Evolutionary conservation across 2,797 vertebrate genomes (phyloP), one percentile per base, ranked within the genome.

Genomic region (Benthosema pterotum): DNA sequence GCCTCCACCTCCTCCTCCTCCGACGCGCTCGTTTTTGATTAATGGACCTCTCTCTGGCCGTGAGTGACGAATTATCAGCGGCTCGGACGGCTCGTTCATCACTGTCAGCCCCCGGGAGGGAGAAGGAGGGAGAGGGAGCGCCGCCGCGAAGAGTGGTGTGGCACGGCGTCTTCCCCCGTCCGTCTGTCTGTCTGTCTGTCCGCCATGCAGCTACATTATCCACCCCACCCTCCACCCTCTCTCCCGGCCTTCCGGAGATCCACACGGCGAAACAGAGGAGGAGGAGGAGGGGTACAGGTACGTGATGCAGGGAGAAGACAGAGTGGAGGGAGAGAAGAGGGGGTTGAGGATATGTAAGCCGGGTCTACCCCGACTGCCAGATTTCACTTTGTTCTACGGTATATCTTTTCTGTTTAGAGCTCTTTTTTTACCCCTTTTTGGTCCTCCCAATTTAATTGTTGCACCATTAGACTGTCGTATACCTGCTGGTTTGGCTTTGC

Each of bases 11-110:
- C n/a, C n/a, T n/a, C n/a, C n/a, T n/a, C 53, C 22, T 57, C 77
- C 83, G 3, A 38, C 56, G 75, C 47, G 45, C 83, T 88, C 62
- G 71, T 87, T 89, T n/a, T 85, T 93, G 91, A 92, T 92, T 89
- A 92, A 93, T 92, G 86, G 86, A 90, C 79, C 86, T 79, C 82
- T 91, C 87, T 72, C 60, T 65, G 82, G 71, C 77, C 46, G 81
- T 89, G 90, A 92, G 87, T 92, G 91, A 93, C 78, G 57, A 88
- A 93, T 92, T 88, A 92, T 93, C 87, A 90, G 85, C 85, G 72
- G 84, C 77, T 77, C 19, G 77, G 79, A 84, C 48, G 62, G 70
- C 84, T 92, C 89, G 79, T 93, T 91, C 84, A 86, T 94, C 91
- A 92, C 78, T 91, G 88, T 91, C 91, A 87, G 65, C 65, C 32